Evolutionary conservation across 1,140 invertebrate genomes (phyloP), one percentile per base, ranked within the genome.

Genomic region (Phortica variegata): DNA sequence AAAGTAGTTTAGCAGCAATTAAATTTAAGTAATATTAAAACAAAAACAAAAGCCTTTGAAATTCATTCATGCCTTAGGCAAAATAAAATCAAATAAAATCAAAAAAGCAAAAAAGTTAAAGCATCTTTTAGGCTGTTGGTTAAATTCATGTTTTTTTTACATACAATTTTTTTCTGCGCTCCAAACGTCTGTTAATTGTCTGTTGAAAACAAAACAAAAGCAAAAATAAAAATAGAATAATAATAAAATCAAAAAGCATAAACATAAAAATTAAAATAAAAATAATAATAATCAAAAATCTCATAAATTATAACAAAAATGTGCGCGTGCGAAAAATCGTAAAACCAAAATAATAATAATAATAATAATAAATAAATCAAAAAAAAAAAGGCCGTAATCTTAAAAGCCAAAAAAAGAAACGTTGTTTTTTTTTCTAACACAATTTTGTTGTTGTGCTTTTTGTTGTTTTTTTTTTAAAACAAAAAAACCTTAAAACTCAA

Each of bases 361-460:
- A n/a, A n/a, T n/a, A n/a, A n/a, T n/a, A n/a, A n/a, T n/a, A n/a
- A n/a, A n/a, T n/a, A n/a, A n/a, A n/a, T n/a, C n/a, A n/a, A n/a
- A n/a, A n/a, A n/a, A n/a, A n/a, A n/a, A n/a, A n/a, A n/a, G n/a
- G n/a, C n/a, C n/a, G n/a, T n/a, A n/a, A n/a, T n/a, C n/a, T n/a
- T n/a, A n/a, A n/a, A n/a, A n/a, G n/a, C n/a, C n/a, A n/a, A n/a
- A n/a, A n/a, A n/a, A n/a, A n/a, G n/a, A n/a, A n/a, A n/a, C n/a
- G n/a, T n/a, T 33, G 10, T 21, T 21, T 31, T 42, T 46, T 32
- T 37, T 51, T 23, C 19, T 46, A 10, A n/a, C n/a, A n/a, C n/a
- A n/a, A n/a, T n/a, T n/a, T n/a, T 36, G 45, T 42, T 45, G 32
- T 46, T 37, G 1, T n/a, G 13, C 29, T 58, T 47, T 50, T 57